These are phyloP conservation scores for Ammodytes dubius DNA, from an alignment of 2,113 vertebrate genomes.

Conservation along the genomic window DNA sequence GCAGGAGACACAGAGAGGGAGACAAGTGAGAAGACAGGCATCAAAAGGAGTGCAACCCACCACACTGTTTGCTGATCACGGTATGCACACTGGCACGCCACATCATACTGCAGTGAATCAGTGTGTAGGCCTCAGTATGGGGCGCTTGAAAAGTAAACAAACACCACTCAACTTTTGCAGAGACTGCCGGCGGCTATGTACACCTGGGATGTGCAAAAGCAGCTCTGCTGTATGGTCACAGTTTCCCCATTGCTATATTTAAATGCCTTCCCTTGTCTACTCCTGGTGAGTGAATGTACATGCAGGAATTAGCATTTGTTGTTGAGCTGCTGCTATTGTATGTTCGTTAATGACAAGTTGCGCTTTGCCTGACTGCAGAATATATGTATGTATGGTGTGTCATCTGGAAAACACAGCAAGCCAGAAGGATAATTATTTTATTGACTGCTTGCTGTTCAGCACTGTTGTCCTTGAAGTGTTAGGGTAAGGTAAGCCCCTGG, in stretches of 20 bases:
- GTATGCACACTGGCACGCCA: constrained; percentile 50
- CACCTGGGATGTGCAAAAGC: constrained; percentile 51
- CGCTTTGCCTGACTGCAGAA: not conserved
- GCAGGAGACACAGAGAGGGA: constrained; percentile 39
- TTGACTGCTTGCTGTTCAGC: constrained; percentile 29
- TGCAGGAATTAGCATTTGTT: constrained; percentile 45
- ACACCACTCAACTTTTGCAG: constrained; percentile 59
- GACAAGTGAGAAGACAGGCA: constrained; percentile 46
- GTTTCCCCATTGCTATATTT: constrained; percentile 60
- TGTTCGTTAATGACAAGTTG: not conserved
- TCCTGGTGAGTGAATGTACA: constrained; percentile 27
- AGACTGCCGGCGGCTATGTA: constrained; percentile 65
- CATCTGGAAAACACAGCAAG: constrained; percentile 4
- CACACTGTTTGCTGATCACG: constrained; percentile 58
- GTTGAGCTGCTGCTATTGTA: constrained; percentile 22
- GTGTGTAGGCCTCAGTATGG: constrained; percentile 52
- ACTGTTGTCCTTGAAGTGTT: constrained; percentile 34
- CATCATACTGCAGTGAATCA: constrained; percentile 58
- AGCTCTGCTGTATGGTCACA: constrained; percentile 49
- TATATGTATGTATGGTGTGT: not conserved
- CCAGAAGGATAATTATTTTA: constrained; percentile 19
- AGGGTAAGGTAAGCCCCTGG: constrained; percentile 45
- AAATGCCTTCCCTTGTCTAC: constrained; percentile 35
- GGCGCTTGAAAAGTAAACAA: constrained; percentile 71
- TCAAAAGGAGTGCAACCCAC: constrained; percentile 55